Evolutionary conservation across 2,888 invertebrate genomes (phyloP).

Genomic region (Chrysomela aeneicollis): DNA sequence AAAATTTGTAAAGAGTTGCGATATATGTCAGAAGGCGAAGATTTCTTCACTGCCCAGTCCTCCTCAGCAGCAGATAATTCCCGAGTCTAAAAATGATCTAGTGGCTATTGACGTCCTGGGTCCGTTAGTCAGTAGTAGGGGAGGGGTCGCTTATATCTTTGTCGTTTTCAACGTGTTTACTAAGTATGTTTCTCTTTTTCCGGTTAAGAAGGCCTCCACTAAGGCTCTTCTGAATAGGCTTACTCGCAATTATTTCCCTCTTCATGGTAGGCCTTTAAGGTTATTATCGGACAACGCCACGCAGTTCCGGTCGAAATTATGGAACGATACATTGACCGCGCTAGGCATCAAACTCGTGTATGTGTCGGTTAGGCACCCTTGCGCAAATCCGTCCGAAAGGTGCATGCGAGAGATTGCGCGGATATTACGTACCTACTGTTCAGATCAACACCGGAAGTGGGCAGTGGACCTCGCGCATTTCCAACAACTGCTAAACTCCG

Average conservation of each 20-base stretch:
- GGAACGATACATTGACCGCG: background rate
- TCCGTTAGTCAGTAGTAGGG: slow-evolving; percentile 4
- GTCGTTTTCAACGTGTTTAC: background rate
- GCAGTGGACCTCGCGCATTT: background rate
- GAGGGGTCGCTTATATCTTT: background rate
- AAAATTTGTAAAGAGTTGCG: background rate
- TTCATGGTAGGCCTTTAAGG: slow-evolving; percentile 2
- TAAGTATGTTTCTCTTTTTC: slow-evolving; percentile 1
- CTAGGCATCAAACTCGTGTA: background rate
- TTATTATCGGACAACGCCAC: slow-evolving; percentile 1
- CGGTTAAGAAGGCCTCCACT: background rate
- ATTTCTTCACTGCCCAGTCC: background rate
- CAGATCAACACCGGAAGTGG: too few species aligned
- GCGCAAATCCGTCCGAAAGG: too few species aligned
- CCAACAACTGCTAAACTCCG: background rate
- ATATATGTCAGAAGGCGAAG: slow-evolving; percentile 3
- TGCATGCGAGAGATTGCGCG: slow-evolving; percentile 5
- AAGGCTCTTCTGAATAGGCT: background rate
- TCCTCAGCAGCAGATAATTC: background rate
- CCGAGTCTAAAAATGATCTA: background rate
- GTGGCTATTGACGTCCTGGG: slow-evolving; percentile 4
- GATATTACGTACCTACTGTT: background rate
- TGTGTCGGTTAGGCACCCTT: too few species aligned
- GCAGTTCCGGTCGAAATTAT: background rate
- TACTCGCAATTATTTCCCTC: background rate